Evolutionary conservation across 2,797 vertebrate genomes (phyloP), one percentile per base, ranked within the genome.

Genomic region (Hippoglossus hippoglossus): DNA sequence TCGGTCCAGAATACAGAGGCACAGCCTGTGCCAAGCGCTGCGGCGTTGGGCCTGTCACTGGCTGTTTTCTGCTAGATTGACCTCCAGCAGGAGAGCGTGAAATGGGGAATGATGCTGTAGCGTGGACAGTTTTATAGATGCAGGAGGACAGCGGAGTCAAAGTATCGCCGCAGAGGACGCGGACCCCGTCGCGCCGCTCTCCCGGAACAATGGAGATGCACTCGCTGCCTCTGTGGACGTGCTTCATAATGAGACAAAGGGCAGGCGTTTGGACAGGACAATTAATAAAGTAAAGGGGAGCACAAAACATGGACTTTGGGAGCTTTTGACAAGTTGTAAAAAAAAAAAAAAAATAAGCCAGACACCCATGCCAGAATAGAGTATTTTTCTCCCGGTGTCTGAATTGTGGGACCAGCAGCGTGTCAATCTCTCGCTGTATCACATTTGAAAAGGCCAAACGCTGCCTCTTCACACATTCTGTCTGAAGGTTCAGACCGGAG

Each of bases 31-130:
- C 41, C 57, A 69, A 25, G 52, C 53, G 25, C 24, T 44, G 9
- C 0, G 28, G 26, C 12, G 26, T 5, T 47, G 7, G 4, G 8
- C 46, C 73, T 55, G 60, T 53, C 50, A 5, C 16, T 39, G 58
- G 58, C 74, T 63, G 70, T 71, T 73, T 79, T 53, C 53, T 51
- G 31, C 62, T 24, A 26, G 68, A 57, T 55, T 68, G 76, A 80
- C 68, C 74, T 76, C 63, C 56, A 57, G 75, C 34, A 56, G 49
- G 44, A 34, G 47, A 73, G 77, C 46, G 56, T 73, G 63, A 67
- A 79, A 73, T 61, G n/a, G 55, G 51, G 31, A 61, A 12, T 16
- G 59, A 64, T 44, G 71, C 46, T 71, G 51, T 52, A 59, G 63
- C 22, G 6, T 12, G 41, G 53, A 50, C 36, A 44, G 16, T 36